These are phyloP conservation scores for Karalla daura DNA, from an alignment of 2,797 vertebrate species.

Conservation along the genomic window DNA sequence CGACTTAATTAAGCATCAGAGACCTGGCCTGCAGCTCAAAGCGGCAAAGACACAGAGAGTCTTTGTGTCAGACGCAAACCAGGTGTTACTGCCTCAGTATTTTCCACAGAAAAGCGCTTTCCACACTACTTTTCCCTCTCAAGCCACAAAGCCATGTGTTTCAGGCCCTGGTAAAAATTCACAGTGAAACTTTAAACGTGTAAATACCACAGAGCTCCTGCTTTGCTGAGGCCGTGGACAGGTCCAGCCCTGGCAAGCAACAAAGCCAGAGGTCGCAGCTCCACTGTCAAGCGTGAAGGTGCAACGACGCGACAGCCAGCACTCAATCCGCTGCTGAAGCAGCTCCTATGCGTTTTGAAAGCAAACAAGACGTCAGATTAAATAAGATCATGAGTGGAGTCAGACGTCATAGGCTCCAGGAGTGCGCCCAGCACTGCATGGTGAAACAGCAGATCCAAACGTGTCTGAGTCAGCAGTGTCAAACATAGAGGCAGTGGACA, in stretches of 20 bases:
- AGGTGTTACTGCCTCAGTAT: slow-evolving; percentile 66
- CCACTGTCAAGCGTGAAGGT: not conserved
- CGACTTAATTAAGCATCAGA: slow-evolving; percentile 38
- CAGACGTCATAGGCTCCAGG: slow-evolving; percentile 6
- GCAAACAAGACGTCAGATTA: slow-evolving; percentile 53
- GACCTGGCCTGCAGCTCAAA: slow-evolving; percentile 34
- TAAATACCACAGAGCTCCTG: slow-evolving; percentile 39
- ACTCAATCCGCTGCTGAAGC: slow-evolving; percentile 34
- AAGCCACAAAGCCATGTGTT: slow-evolving; percentile 61
- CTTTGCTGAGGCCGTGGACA: slow-evolving; percentile 31
- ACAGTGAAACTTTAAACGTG: slow-evolving; percentile 34
- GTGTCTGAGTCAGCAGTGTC: slow-evolving; percentile 49
- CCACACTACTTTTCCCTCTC: slow-evolving; percentile 34
- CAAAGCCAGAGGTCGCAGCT: slow-evolving; percentile 8
- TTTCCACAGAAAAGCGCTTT: slow-evolving; percentile 73
- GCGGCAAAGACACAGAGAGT: slow-evolving; percentile 42
- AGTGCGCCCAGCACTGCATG: not conserved
- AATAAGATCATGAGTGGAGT: slow-evolving; percentile 25
- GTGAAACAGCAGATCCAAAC: slow-evolving; percentile 28
- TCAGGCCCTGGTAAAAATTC: slow-evolving; percentile 56
- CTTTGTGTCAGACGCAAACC: slow-evolving; percentile 68
- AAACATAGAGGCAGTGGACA: not conserved
- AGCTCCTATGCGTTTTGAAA: slow-evolving; percentile 8
- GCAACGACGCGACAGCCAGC: slow-evolving; percentile 33
- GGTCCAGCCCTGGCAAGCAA: slow-evolving; percentile 5